Base-by-base conservation (phyloP, 2,888 invertebrate genomes). In the Dolichomitus sp. region DNA sequence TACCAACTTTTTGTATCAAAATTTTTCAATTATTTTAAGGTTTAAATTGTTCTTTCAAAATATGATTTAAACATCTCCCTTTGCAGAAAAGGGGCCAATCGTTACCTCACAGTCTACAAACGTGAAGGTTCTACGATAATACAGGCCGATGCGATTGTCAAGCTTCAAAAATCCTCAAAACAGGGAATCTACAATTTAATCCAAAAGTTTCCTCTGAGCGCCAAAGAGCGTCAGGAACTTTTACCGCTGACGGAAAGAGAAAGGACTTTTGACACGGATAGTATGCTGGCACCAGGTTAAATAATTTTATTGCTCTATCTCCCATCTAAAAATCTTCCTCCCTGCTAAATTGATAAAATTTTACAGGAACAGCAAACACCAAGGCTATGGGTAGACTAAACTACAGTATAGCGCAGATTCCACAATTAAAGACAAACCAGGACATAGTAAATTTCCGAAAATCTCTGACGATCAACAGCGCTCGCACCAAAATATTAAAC, bases 91-190 rank as follows among this genome's bases (percentile, higher is more conserved):
- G 96, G 96, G 57, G 95, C 95, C 0, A 96, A 95, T 88, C 95
- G 97, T 0, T 96, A 94, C 88, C 87, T 97, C 75, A 97, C 97
- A 14, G 95, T 97, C 42, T 96, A 96, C 89, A 97, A 97, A 92
- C 94, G 96, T 45, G 94, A 95, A 76, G 96, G 95, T 0, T 96
- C 96, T 0, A 95, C 96, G 0, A 96, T 96, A 66, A 95, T 96
- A 37, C 96, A 96, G 89, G 95, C 95, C 85, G 96, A 96, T 92
- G 96, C 96, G 0, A 94, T 95, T 61, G 95, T 97, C 65, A 95
- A 95, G 52, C 90, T 97, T 82, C 95, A 95, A 75, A 95, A 95
- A 0, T 94, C 95, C 81, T 96, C 97, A 84, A 94, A 96, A 12
- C 96, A 96, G 83, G 95, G 95, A 72, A 95, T 97, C 82, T 94